Evolutionary conservation across 2,888 invertebrate genomes (phyloP).

Genomic region (Plusia festucae): DNA sequence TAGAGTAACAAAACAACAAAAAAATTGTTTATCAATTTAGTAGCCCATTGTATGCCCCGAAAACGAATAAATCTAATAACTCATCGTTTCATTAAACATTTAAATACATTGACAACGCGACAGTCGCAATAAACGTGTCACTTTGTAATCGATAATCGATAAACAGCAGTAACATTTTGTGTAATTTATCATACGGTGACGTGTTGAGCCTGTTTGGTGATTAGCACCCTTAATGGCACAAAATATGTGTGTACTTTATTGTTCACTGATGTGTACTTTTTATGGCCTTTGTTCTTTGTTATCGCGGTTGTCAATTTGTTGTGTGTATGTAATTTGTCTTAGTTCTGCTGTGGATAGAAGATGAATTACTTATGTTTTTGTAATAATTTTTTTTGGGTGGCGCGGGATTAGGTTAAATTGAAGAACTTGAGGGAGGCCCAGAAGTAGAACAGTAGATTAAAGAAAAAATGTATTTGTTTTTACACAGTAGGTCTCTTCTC

Average conservation of each 20-base stretch:
- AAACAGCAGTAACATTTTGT: constrained; percentile 56
- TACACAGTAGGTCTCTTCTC: too few species aligned
- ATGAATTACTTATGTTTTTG: constrained; percentile 3
- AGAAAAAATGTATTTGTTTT: too few species aligned
- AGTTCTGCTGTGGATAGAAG: constrained; percentile 17
- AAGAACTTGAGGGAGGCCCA: too few species aligned
- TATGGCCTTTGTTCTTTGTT: constrained; percentile 36
- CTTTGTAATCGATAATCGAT: constrained; percentile 73
- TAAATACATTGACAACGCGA: constrained; percentile 30
- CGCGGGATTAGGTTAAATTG: too few species aligned
- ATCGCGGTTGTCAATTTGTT: constrained; percentile 41
- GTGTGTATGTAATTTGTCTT: constrained; percentile 40
- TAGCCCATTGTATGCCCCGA: neutral
- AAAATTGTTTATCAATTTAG: neutral
- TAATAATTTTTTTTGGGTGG: too few species aligned
- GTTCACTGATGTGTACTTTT: constrained; percentile 54
- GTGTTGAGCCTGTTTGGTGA: constrained; percentile 59
- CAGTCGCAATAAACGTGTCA: constrained; percentile 57
- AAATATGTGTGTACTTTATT: constrained; percentile 54
- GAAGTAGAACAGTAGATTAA: too few species aligned
- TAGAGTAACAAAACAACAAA: too few species aligned
- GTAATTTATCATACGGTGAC: constrained; percentile 70
- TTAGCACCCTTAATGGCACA: constrained; percentile 55
- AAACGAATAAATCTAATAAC: constrained; percentile 3
- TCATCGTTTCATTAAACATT: constrained; percentile 35